A percentile compares a stretch with the other conserved stretches of the same genome.
Evolutionary conservation across 2,113 vertebrate species (phyloP).

Genomic region (Osmerus eperlanus): DNA sequence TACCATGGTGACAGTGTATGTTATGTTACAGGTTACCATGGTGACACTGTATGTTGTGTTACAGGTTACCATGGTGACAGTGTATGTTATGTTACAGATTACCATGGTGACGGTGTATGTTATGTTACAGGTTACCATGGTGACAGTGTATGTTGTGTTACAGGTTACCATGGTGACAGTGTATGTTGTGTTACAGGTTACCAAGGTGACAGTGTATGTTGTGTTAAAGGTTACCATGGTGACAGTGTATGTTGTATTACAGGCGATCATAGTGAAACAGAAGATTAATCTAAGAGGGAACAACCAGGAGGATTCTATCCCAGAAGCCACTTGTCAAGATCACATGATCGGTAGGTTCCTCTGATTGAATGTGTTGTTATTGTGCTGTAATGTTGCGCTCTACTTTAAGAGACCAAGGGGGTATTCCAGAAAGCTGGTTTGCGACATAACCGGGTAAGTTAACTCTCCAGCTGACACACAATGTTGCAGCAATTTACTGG

Average conservation of each 20-base stretch:
- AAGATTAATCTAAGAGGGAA: slow-evolving; percentile 70
- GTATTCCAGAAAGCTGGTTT: no score
- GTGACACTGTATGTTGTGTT: no score
- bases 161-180: not conserved
- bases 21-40: slow-evolving; percentile 58
- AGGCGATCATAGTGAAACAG: slow-evolving; percentile 73
- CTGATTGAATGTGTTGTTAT: not conserved
- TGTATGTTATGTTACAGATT: not conserved
- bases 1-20: not conserved
- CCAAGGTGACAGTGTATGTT: not conserved
- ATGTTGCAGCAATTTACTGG: no score
- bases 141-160: no score
- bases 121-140: no score
- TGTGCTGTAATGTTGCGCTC: not conserved
- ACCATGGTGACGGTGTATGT: no score
- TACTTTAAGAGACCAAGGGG: no score
- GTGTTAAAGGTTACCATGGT: not conserved
- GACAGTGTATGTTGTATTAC: slow-evolving; percentile 29
- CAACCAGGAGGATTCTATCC: slow-evolving; percentile 67
- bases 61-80: no score
- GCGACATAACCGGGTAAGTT: no score
- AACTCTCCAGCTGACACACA: no score
- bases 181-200: not conserved
- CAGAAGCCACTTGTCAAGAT: slow-evolving; percentile 78
- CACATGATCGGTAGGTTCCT: slow-evolving; percentile 76